Base-by-base conservation (phyloP, 2,797 vertebrate genomes). In the Macroramphosus scolopax region DNA sequence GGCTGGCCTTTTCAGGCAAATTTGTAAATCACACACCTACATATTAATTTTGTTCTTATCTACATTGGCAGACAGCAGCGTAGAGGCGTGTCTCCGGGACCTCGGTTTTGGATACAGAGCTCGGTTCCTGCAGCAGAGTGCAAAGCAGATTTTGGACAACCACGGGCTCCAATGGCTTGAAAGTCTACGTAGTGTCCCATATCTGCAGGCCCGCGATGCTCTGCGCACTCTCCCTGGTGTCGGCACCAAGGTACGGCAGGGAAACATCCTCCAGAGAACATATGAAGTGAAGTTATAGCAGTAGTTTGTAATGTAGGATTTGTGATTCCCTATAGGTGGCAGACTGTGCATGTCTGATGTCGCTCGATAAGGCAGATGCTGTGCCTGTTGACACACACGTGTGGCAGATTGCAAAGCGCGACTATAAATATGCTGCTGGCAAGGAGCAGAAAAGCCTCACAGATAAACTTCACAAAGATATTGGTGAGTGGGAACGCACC, bases 61-160 rank as follows among this genome's bases (percentile, higher is more conserved):
- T 57, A 8, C 24, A 12, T 38, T 63, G 33, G 8, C 78, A 99
- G 96, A 89, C 4, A 51, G 55, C 12, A 82, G 84, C 0, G 87
- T 92, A 0, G 93, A 98, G 73, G 74, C 76, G 3, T 52, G 53
- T 46, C 90, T 99, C 60, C 89, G 91, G 55, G 89, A 90, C 2
- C 87, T 98, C 36, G 92, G 95, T 25, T 96, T 98, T 29, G 96
- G 96, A 3, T 99, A 98, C 85, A 91, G 96, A 31, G 95, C 96
- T 32, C 90, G 80, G 46, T 98, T 92, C 8, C 75, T 98, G 50
- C 92, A 88, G 7, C 86, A 92, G 70, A 95, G 89, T 0, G 94
- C 96, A 0, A 86, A 55, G 18, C 77, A 90, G 51, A 90, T 98
- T 35, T 30, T 92, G 8, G 81, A 90, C 34, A 81, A 83, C 0